Evolutionary conservation across 2,888 invertebrate species (phyloP), one percentile per base, ranked within the genome.

Genomic region (Noctua janthe): DNA sequence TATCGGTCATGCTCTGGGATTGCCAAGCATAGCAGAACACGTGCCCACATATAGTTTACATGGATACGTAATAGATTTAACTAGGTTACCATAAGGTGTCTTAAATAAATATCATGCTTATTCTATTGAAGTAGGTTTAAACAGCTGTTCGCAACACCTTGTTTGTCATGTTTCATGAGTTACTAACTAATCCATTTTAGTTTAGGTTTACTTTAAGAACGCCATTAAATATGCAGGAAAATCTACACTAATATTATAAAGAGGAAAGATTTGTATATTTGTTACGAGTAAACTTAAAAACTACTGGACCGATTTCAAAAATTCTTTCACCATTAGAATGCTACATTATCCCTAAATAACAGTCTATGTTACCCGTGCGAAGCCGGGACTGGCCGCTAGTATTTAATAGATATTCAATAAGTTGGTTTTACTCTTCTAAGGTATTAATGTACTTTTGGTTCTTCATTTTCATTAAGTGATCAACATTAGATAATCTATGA

Each of bases 11-110:
- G 11, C 1, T 56, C 35, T 47, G 71, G 67, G 54, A 56, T 82
- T 76, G 83, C 49, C 51, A 82, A 64, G 70, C 43, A 56, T n/a
- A 13, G 13, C 0, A 29, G 10, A 49, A 39, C 49, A 35, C 62
- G 23, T 78, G 62, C 39, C 8, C 7, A 35, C 10, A n/a, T 43
- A 35, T 59, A 70, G 47, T 67, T 73, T 39, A 73, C 62, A 49
- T 56, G 4, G 29, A 29, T 15, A 62, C 1, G 67, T 67, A 70
- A 73, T 56, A 39, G 10, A 35, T 43, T 39, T 71, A 84, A 47
- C 80, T 81, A 62, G 77, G 85, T 75, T 39, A 81, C 51, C 75
- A 49, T 72, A 74, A 72, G 66, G 81, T 78, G 66, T 4, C 13
- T 70, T 62, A 66, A 54, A 75, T 74, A 76, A 67, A 71, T 75